These are phyloP conservation scores for Phainopepla nitens DNA, from an alignment of 2,113 vertebrate species.

Conservation along the genomic window DNA sequence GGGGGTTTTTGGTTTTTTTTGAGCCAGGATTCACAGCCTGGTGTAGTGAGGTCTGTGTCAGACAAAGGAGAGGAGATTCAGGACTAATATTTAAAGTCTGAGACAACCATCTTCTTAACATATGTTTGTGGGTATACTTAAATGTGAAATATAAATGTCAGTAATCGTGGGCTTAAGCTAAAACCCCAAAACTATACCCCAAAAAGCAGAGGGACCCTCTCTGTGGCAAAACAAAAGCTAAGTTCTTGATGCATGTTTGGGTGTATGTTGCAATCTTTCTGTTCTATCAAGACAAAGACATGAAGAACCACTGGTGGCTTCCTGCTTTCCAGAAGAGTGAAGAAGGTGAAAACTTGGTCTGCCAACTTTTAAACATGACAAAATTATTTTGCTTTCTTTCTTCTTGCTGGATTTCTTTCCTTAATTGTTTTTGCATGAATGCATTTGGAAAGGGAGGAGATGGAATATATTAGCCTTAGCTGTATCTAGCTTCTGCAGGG, in stretches of 20 bases:
- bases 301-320: not conserved
- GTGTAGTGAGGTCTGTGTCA: not conserved
- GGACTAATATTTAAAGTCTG: not conserved
- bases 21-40: not conserved
- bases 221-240: not conserved
- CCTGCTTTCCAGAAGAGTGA: not conserved
- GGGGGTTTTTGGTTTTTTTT: not conserved
- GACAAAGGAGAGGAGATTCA: not conserved
- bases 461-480: not conserved
- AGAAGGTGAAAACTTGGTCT: not conserved
- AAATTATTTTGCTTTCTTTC: not conserved
- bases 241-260: not conserved
- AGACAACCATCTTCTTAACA: not conserved
- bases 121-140: not conserved
- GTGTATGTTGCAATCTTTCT: not conserved
- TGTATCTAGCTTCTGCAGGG: not conserved
- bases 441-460: not conserved
- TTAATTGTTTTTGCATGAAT: not conserved
- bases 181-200: not conserved
- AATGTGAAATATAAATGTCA: not conserved
- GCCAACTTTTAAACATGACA: not conserved
- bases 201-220: not conserved
- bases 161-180: not conserved
- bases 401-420: not conserved
- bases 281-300: not conserved